These are phyloP conservation scores for Calephelis virginiensis DNA, from an alignment of 1,140 invertebrate species.

Conservation along the genomic window DNA sequence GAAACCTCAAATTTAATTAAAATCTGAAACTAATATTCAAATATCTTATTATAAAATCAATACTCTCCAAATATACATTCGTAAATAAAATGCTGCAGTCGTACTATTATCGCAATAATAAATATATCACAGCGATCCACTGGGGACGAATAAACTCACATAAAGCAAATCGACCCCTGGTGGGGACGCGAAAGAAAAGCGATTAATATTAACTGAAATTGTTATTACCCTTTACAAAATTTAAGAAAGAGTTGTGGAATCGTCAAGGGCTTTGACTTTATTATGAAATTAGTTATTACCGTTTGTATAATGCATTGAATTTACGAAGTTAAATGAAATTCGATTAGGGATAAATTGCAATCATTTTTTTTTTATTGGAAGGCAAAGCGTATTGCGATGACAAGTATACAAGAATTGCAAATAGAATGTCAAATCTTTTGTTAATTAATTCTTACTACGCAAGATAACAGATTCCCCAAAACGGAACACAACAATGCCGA, in stretches of 20 bases:
- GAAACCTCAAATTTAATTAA: not conserved
- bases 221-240: slow-evolving; percentile 65
- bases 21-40: no score
- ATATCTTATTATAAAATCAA: not conserved
- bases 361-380: no score
- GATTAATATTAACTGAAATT: slow-evolving; percentile 77
- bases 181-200: slow-evolving; percentile 74
- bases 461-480: no score
- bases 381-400: no score
- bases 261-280: not conserved
- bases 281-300: not conserved
- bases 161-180: slow-evolving; percentile 66
- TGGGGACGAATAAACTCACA: slow-evolving; percentile 69
- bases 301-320: no score
- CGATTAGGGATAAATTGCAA: no score
- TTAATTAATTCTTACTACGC: no score
- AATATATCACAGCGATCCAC: slow-evolving; percentile 73
- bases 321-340: no score
- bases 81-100: not conserved
- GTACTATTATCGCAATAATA: slow-evolving; percentile 27
- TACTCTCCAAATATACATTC: not conserved
- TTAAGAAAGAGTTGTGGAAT: slow-evolving; percentile 25
- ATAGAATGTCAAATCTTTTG: no score
- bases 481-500: no score
- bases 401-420: no score